A percentile compares a stretch with the other conserved stretches of the same genome.
These are phyloP conservation scores for Argyra leucocephala DNA, from an alignment of 2,888 invertebrate genomes.

Conservation along the genomic window DNA sequence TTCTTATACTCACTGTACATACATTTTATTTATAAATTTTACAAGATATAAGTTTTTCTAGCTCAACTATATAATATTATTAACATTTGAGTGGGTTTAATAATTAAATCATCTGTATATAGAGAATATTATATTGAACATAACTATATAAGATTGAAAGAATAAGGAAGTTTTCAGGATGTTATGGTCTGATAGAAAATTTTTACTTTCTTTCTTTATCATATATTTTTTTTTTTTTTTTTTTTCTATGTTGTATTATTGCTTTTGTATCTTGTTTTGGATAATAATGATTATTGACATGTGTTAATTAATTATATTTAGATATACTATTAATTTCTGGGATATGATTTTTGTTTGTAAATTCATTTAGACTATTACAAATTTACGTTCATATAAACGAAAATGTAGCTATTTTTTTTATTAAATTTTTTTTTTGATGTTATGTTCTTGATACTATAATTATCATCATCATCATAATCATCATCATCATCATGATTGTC, in stretches of 20 bases:
- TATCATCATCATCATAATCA: too few relatives aligned
- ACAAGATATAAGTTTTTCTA: too few relatives aligned
- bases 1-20: too few relatives aligned
- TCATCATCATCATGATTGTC: too few relatives aligned
- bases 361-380: not conserved
- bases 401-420: too few relatives aligned
- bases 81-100: not conserved
- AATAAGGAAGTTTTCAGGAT: slow-evolving; percentile 3
- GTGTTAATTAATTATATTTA: not conserved
- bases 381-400: too few relatives aligned
- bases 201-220: not conserved
- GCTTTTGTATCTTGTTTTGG: not conserved
- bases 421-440: too few relatives aligned
- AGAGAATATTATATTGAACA: not conserved
- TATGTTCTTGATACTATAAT: too few relatives aligned
- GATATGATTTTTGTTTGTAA: not conserved
- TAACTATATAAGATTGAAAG: not conserved
- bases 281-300: slow-evolving; percentile 5
- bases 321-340: not conserved
- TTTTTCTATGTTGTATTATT: not conserved
- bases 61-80: too few relatives aligned
- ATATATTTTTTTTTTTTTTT: not conserved
- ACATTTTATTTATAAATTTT: too few relatives aligned
- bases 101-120: not conserved
- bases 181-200: not conserved